A percentile compares a stretch with the other conserved stretches of the same genome.
Conservation (phyloP, 2,797 vertebrate genomes). For the Pipistrellus pygmaeus region DNA sequence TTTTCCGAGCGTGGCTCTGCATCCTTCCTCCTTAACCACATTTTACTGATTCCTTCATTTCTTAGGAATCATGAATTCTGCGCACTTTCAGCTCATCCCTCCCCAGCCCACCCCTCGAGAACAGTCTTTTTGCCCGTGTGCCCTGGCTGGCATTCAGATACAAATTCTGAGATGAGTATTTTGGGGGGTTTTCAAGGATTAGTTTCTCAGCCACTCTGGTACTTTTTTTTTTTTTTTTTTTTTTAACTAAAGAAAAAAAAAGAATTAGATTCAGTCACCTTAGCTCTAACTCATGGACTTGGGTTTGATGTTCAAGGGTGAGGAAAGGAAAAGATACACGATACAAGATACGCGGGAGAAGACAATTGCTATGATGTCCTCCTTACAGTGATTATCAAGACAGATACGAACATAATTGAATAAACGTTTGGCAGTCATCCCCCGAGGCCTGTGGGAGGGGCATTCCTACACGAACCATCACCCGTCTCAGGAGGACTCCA, state of each 20-base stretch:
- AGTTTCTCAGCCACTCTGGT: not conserved
- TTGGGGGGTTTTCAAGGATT: not conserved
- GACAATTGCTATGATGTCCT: not conserved
- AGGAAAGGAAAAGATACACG: not conserved
- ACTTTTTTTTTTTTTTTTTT: not conserved
- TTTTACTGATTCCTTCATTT: constrained; percentile 22
- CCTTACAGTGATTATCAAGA: not conserved
- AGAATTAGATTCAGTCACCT: not conserved
- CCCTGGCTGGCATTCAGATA: not conserved
- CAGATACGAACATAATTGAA: not conserved
- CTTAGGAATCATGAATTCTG: not conserved
- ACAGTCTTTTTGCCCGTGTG: not conserved
- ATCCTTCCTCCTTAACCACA: not conserved
- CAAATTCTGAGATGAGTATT: not conserved
- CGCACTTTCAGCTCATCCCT: not conserved
- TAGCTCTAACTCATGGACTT: not conserved
- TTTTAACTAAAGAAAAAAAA: not conserved
- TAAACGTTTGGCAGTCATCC: not conserved
- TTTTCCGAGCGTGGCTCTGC: constrained; percentile 22
- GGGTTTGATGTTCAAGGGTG: not conserved
- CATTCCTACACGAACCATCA: not conserved
- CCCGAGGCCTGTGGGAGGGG: not conserved
- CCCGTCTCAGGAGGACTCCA: not conserved
- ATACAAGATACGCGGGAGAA: not conserved
- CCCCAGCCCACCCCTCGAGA: not conserved